A percentile compares a stretch with the other conserved stretches of the same genome.
These are phyloP conservation scores for Cheilinus undulatus DNA, from an alignment of 2,113 vertebrate species.

Conservation along the genomic window DNA sequence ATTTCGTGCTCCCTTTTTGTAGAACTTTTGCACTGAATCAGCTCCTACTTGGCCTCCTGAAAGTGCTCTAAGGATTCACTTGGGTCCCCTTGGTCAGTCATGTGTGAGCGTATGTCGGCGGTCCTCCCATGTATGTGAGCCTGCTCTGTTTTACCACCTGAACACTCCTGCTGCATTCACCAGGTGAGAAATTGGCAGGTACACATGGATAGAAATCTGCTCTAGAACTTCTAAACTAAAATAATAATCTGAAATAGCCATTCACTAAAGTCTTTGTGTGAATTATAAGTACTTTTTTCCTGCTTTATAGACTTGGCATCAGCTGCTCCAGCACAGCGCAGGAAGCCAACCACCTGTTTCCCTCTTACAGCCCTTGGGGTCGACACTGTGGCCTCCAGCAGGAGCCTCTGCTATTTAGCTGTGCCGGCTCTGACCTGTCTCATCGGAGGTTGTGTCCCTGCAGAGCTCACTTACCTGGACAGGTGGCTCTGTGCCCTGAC, in stretches of 20 bases:
- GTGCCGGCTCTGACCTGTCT: slow-evolving; percentile 72
- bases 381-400: slow-evolving; percentile 76
- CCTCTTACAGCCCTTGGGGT: slow-evolving; percentile 81
- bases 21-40: slow-evolving; percentile 77
- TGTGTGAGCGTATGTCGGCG: slow-evolving; percentile 69
- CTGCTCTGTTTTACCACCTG: slow-evolving; percentile 77
- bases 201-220: background rate
- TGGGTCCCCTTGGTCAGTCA: slow-evolving; percentile 76
- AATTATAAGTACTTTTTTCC: background rate
- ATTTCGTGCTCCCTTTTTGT: background rate
- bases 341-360: slow-evolving; percentile 78
- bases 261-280: background rate
- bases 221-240: background rate
- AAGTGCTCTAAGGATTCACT: slow-evolving; percentile 58
- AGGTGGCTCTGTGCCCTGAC: slow-evolving; percentile 70
- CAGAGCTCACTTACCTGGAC: slow-evolving; percentile 64
- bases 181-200: slow-evolving; percentile 61
- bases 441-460: slow-evolving; percentile 80
- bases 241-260: background rate
- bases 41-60: slow-evolving; percentile 72
- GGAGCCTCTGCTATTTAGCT: slow-evolving; percentile 79
- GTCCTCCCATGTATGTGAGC: slow-evolving; percentile 77
- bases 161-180: slow-evolving; percentile 71
- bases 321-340: slow-evolving; percentile 61
- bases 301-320: slow-evolving; percentile 65